These are phyloP conservation scores for Scomber scombrus DNA, from an alignment of 2,113 vertebrate genomes.

Conservation along the genomic window DNA sequence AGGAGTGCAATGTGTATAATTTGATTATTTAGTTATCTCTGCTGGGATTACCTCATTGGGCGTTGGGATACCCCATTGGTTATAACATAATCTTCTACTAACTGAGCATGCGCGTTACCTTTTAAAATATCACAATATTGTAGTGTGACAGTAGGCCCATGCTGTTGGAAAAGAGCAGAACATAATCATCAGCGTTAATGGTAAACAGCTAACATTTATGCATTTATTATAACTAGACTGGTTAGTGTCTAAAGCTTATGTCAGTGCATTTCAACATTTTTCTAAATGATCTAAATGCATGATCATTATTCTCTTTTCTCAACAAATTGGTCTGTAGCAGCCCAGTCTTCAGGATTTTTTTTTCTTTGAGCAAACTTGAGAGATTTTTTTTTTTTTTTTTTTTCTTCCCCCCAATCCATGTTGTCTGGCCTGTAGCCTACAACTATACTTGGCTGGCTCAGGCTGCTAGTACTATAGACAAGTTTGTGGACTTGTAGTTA, in stretches of 20 bases:
- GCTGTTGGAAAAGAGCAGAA: constrained; percentile 74
- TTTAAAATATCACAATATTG: constrained; percentile 73
- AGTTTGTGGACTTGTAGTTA: constrained; percentile 71
- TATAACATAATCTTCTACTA: constrained; percentile 67
- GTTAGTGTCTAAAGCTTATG: constrained; percentile 40
- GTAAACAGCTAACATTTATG: constrained; percentile 75
- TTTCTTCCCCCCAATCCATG: constrained; percentile 30
- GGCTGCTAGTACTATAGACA: constrained; percentile 51
- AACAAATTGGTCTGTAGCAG: constrained; percentile 32
- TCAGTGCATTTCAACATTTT: constrained; percentile 14
- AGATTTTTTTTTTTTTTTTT: constrained; percentile 17
- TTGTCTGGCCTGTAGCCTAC: constrained; percentile 62
- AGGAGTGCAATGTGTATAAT: constrained; percentile 60
- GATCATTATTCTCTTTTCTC: constrained; percentile 32
- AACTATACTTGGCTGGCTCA: constrained; percentile 57
- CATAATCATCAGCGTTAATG: constrained; percentile 68
- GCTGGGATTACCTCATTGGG: constrained; percentile 74
- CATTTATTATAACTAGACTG: constrained; percentile 53
- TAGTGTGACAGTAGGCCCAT: constrained; percentile 66
- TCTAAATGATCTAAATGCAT: constrained; percentile 50
- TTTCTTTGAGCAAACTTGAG: constrained; percentile 35
- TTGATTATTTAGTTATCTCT: constrained; percentile 70
- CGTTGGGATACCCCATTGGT: constrained; percentile 74
- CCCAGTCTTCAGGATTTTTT: constrained; percentile 6
- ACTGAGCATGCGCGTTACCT: constrained; percentile 80